These are phyloP conservation scores for Siniperca knerii DNA, from an alignment of 2,113 vertebrate species.

Conservation along the genomic window DNA sequence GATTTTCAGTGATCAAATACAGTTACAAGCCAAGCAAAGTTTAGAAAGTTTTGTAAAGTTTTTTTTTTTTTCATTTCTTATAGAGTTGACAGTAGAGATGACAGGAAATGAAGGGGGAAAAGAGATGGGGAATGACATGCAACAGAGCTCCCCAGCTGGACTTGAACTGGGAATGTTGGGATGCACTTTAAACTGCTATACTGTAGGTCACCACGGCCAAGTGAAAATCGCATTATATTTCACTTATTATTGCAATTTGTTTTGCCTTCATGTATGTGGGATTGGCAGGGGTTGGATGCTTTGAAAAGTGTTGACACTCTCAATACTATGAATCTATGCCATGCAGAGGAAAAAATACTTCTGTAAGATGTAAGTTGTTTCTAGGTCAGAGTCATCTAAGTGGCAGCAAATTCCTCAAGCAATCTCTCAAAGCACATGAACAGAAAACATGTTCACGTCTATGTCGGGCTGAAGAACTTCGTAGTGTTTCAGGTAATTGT, in stretches of 20 bases:
- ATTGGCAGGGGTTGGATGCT: neutral
- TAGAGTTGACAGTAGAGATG: neutral
- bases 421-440: neutral
- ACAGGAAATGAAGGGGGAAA: neutral
- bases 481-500: neutral
- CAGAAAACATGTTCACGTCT: neutral
- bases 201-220: neutral
- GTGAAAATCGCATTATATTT: neutral
- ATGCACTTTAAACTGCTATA: neutral
- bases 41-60: too few species aligned
- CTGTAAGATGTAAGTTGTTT: neutral
- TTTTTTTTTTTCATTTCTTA: too few species aligned
- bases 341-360: neutral
- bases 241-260: neutral
- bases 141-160: neutral
- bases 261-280: neutral
- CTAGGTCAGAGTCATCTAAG: neutral
- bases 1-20: neutral
- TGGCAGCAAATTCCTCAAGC: neutral
- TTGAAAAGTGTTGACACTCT: neutral
- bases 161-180: neutral
- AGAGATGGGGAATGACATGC: neutral
- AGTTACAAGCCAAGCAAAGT: neutral
- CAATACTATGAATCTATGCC: neutral
- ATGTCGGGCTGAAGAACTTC: too few species aligned